phyloP scores from a whole-genome alignment of 2,797 vertebrate species.

The Neosalanx taihuensis region DNA sequence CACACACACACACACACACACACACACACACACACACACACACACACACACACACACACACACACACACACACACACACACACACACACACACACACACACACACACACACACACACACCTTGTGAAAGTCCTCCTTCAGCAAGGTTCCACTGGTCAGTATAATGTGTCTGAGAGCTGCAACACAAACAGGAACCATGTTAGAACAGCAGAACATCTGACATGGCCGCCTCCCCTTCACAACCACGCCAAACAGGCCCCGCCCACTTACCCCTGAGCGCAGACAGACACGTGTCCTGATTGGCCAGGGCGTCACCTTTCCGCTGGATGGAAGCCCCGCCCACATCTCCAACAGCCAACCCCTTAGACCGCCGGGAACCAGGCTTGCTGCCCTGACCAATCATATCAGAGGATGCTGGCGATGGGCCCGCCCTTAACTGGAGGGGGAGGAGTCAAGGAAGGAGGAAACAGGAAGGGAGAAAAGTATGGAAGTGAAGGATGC shows the following conservation, averaged over 20 bases:
- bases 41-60: neutral
- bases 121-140: constrained; percentile 86
- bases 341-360: constrained; percentile 62
- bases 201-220: no score
- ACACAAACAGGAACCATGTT: no score
- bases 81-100: neutral
- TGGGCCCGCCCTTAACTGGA: constrained; percentile 72
- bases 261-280: constrained; percentile 76
- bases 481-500: no score
- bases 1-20: neutral
- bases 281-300: constrained; percentile 79
- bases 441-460: neutral
- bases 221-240: no score
- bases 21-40: neutral
- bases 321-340: constrained; percentile 56
- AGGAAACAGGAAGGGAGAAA: neutral
- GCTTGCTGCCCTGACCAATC: constrained; percentile 69
- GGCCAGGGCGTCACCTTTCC: constrained; percentile 79
- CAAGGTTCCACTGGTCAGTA: constrained; percentile 80
- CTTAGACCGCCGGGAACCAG: constrained; percentile 71
- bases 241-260: neutral
- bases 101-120: constrained; percentile 57
- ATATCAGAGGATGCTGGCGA: constrained; percentile 50
- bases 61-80: neutral
- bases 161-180: constrained; percentile 75